phyloP scores from a whole-genome alignment of 2,113 vertebrate genomes.

The Danionella cerebrum region DNA sequence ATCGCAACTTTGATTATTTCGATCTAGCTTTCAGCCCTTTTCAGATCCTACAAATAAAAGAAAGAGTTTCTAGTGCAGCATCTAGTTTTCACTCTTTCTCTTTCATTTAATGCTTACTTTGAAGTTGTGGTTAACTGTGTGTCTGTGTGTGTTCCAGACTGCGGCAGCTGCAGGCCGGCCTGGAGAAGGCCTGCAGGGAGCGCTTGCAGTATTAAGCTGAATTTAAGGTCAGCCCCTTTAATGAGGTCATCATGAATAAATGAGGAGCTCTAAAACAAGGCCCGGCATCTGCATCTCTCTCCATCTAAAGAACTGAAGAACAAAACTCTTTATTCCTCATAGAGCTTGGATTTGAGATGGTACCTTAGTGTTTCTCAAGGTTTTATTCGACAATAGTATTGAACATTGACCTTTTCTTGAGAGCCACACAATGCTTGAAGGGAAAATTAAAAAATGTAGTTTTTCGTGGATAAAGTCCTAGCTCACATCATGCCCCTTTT shows the following conservation, averaged over 20 bases:
- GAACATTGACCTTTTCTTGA: no score
- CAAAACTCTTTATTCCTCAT: conserved; percentile 7
- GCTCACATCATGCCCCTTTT: no score
- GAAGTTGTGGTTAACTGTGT: conserved; percentile 16
- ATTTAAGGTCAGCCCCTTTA: conserved; percentile 62
- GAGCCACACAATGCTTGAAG: no score
- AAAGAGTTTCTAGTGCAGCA: no score
- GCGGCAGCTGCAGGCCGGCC: conserved; percentile 50
- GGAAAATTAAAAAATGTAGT: no score
- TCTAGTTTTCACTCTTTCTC: not conserved
- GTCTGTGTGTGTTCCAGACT: conserved; percentile 33
- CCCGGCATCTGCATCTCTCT: conserved; percentile 13
- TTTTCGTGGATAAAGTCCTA: no score
- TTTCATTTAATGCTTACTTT: conserved; percentile 14
- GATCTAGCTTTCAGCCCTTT: no score
- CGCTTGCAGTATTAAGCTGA: conserved; percentile 50
- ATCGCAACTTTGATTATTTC: no score
- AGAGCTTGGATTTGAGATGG: no score
- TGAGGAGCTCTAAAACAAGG: conserved; percentile 43
- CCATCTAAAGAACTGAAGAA: conserved; percentile 3
- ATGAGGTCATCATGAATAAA: conserved; percentile 58
- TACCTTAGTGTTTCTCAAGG: no score
- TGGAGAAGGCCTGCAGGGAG: conserved; percentile 50
- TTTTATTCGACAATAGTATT: not conserved
- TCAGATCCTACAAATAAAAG: no score